Conservation (phyloP, 2,888 invertebrate species). For the Rhodophaea formosa region DNA sequence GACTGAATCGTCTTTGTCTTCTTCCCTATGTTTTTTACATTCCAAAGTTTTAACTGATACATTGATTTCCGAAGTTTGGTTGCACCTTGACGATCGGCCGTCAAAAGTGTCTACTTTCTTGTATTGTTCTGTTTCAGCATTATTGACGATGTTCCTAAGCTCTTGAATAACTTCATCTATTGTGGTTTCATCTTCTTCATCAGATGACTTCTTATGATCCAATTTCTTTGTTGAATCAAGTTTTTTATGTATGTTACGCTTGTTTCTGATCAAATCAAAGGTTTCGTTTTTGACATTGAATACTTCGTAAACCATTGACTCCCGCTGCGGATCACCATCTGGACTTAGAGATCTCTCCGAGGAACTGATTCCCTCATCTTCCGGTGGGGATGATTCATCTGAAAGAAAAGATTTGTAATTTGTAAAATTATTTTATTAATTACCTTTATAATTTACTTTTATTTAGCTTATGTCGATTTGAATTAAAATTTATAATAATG, state of each 20-base stretch:
- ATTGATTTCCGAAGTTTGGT: slow-evolving; percentile 68
- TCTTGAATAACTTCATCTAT: slow-evolving; percentile 94
- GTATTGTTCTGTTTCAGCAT: slow-evolving; percentile 87
- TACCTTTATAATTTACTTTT: no score
- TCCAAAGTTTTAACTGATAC: slow-evolving; percentile 57
- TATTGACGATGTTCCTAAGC: slow-evolving; percentile 90
- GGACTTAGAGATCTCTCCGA: slow-evolving; percentile 90
- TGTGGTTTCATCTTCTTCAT: slow-evolving; percentile 89
- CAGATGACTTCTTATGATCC: slow-evolving; percentile 67
- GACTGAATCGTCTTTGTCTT: slow-evolving; percentile 76
- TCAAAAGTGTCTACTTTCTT: slow-evolving; percentile 62
- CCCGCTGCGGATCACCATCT: slow-evolving; percentile 83
- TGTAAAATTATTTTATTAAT: no score
- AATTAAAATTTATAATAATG: no score
- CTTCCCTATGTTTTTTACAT: slow-evolving; percentile 56
- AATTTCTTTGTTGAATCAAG: slow-evolving; percentile 53
- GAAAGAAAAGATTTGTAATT: slow-evolving; percentile 43
- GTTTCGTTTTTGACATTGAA: slow-evolving; percentile 82
- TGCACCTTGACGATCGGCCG: slow-evolving; percentile 60
- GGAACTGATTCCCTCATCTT: slow-evolving; percentile 94
- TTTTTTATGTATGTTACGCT: slow-evolving; percentile 65
- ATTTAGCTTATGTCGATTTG: no score
- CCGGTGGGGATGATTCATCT: slow-evolving; percentile 88
- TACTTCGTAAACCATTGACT: slow-evolving; percentile 82
- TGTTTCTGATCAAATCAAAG: slow-evolving; percentile 71